Conservation (phyloP, 2,113 vertebrate species). For the Prionailurus bengalensis region DNA sequence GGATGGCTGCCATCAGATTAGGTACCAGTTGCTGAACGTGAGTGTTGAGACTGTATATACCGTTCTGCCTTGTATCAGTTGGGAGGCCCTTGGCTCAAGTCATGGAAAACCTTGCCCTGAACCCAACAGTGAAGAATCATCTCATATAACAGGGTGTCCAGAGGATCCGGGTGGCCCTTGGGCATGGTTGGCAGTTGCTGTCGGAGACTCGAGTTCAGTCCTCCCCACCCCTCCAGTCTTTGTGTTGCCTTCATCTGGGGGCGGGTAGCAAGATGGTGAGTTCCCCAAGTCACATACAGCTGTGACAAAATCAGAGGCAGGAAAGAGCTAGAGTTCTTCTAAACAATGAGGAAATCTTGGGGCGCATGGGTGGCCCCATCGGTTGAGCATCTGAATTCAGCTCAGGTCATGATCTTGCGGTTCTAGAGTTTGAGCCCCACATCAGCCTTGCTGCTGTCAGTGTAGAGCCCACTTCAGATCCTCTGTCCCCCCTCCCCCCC, state of each 20-base stretch:
- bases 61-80: rapidly evolving
- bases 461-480: too few relatives aligned
- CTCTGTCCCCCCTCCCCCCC: too few relatives aligned
- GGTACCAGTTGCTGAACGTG: not conserved
- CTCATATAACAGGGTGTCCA: not conserved
- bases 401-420: too few relatives aligned
- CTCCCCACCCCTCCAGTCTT: not conserved
- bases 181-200: not conserved
- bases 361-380: too few relatives aligned
- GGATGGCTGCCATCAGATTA: not conserved
- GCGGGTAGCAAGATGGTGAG: not conserved
- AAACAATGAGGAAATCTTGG: not conserved
- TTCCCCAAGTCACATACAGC: not conserved
- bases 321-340: not conserved
- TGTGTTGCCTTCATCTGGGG: not conserved
- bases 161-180: not conserved
- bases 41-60: rapidly evolving
- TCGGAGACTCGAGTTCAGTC: not conserved
- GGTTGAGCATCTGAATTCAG: too few relatives aligned
- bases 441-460: too few relatives aligned
- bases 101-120: not conserved
- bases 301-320: not conserved
- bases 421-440: too few relatives aligned
- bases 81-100: not conserved
- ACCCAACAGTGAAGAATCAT: not conserved